phyloP scores from a whole-genome alignment of 2,797 vertebrate genomes.

The Diglossa cyanea region DNA sequence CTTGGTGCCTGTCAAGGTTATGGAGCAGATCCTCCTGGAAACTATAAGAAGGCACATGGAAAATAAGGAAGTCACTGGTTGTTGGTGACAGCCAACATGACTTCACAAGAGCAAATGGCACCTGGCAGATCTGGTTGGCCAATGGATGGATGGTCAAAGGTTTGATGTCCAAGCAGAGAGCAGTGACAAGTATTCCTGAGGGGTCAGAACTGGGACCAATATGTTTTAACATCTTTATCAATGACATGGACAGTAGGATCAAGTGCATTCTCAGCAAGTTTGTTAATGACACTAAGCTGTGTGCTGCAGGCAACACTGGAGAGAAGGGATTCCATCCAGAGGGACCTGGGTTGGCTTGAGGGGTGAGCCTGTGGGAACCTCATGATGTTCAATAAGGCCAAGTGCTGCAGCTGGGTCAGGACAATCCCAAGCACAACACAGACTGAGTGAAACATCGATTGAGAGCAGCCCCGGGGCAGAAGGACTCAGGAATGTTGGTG shows the following conservation, averaged over 20 bases:
- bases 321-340: background rate
- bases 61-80: background rate
- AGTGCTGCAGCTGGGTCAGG: background rate
- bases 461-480: background rate
- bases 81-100: background rate
- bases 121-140: background rate
- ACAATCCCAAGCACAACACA: background rate
- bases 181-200: background rate
- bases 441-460: too few relatives aligned
- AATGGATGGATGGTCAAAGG: background rate
- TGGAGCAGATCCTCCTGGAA: background rate
- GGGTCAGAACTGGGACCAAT: rapidly evolving
- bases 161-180: background rate
- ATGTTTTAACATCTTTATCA: rapidly evolving
- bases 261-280: background rate
- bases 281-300: background rate
- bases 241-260: background rate
- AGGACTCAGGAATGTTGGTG: background rate
- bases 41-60: background rate
- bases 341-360: background rate
- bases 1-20: rapidly evolving
- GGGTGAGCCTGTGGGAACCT: background rate
- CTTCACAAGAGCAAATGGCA: background rate
- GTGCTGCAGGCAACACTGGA: background rate
- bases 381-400: background rate